Evolutionary conservation across 2,113 vertebrate genomes (phyloP).

Genomic region (Burhinus oedicnemus): DNA sequence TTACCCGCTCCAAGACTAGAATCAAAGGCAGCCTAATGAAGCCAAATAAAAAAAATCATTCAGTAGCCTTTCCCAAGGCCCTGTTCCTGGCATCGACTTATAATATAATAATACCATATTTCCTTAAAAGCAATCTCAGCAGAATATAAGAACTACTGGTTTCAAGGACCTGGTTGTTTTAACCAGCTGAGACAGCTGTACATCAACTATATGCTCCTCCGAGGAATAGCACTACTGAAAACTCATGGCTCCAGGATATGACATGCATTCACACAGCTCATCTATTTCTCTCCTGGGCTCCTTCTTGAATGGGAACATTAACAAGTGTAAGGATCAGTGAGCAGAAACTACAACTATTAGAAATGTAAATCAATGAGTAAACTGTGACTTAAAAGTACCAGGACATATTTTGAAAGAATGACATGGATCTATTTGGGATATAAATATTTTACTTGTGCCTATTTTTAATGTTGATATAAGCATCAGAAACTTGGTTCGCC

Average conservation of each 20-base stretch:
- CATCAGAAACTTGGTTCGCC: not conserved
- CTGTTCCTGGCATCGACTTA: not conserved
- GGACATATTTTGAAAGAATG: not conserved
- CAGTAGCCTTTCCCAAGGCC: not conserved
- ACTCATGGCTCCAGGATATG: not conserved
- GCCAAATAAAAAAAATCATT: not conserved
- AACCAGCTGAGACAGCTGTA: not conserved
- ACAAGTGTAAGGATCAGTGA: not conserved
- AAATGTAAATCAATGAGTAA: not conserved
- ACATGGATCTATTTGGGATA: not conserved
- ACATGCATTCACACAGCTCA: rapidly evolving
- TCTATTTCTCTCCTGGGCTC: not conserved
- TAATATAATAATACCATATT: not conserved
- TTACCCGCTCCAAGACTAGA: not conserved
- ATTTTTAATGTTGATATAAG: not conserved
- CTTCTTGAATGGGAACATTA: not conserved
- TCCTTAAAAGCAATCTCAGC: not conserved
- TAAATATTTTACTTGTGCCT: not conserved
- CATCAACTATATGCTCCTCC: not conserved
- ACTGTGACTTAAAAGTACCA: not conserved
- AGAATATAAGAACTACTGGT: not conserved
- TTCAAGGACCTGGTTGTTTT: not conserved
- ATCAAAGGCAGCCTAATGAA: not conserved
- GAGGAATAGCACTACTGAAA: not conserved
- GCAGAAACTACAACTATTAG: not conserved